Evolutionary conservation across 2,113 vertebrate species (phyloP).

Genomic region (Lontra canadensis): DNA sequence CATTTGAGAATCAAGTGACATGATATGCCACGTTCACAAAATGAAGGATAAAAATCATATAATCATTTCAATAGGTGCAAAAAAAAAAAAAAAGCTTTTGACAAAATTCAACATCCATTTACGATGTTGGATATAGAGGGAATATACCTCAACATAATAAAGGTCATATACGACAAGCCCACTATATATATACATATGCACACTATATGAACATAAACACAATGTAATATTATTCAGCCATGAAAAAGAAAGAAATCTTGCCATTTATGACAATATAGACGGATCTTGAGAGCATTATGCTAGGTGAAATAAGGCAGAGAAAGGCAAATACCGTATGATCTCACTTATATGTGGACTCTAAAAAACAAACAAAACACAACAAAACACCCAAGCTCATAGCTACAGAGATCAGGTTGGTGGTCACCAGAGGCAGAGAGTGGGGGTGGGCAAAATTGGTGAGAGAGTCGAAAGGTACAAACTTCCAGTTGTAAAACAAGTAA

Average conservation of each 20-base stretch:
- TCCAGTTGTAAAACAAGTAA: background rate
- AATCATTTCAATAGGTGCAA: background rate
- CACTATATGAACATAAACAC: background rate
- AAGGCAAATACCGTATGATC: background rate
- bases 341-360: background rate
- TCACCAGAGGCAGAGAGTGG: background rate
- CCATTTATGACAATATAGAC: background rate
- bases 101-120: background rate
- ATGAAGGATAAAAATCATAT: background rate
- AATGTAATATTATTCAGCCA: background rate
- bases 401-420: background rate
- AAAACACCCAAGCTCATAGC: background rate
- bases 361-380: background rate
- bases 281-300: background rate
- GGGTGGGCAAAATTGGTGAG: background rate
- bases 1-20: background rate
- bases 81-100: background rate
- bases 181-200: background rate
- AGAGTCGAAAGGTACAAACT: background rate
- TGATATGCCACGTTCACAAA: background rate
- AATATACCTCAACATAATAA: background rate
- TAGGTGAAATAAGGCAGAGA: background rate
- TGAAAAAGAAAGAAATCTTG: background rate
- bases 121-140: background rate
- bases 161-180: background rate